phyloP scores from a whole-genome alignment of 2,113 vertebrate genomes.

The Pterophyllum scalare region DNA sequence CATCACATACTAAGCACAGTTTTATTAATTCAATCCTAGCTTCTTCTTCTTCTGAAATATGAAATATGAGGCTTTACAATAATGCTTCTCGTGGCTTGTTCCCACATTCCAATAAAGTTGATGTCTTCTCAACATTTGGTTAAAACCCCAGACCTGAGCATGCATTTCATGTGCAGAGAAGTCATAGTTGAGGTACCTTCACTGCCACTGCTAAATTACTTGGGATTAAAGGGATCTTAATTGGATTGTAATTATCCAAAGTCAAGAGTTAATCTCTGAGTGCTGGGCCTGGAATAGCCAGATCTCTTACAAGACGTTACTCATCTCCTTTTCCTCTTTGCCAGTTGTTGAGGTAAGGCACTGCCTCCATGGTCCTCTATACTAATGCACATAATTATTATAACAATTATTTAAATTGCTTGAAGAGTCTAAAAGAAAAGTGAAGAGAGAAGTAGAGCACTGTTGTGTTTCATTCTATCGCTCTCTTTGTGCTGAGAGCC shows the following conservation, averaged over 20 bases:
- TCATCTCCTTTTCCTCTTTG: slow-evolving; percentile 38
- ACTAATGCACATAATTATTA: background rate
- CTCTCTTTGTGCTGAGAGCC: background rate
- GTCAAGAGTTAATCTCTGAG: slow-evolving; percentile 74
- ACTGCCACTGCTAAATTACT: slow-evolving; percentile 47
- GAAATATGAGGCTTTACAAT: background rate
- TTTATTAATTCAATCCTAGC: background rate
- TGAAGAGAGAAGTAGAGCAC: background rate
- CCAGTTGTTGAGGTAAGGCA: slow-evolving; percentile 7
- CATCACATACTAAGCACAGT: background rate
- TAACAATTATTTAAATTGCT: rapidly evolving
- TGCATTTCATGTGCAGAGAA: background rate
- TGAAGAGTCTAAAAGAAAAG: background rate
- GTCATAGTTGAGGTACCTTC: background rate
- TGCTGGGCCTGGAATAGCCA: slow-evolving; percentile 68
- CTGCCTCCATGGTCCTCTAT: background rate
- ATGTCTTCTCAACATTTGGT: background rate
- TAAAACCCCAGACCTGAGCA: background rate
- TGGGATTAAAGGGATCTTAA: slow-evolving; percentile 76
- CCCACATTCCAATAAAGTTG: background rate
- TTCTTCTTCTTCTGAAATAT: no score
- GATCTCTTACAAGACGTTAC: slow-evolving; percentile 59
- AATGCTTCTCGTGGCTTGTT: background rate
- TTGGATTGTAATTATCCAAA: slow-evolving; percentile 54
- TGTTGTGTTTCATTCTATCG: background rate